Percentiles rank a stretch among this genome's conserved stretches.
Evolutionary conservation across 2,113 vertebrate genomes (phyloP).

Genomic region (Nesoenas mayeri): DNA sequence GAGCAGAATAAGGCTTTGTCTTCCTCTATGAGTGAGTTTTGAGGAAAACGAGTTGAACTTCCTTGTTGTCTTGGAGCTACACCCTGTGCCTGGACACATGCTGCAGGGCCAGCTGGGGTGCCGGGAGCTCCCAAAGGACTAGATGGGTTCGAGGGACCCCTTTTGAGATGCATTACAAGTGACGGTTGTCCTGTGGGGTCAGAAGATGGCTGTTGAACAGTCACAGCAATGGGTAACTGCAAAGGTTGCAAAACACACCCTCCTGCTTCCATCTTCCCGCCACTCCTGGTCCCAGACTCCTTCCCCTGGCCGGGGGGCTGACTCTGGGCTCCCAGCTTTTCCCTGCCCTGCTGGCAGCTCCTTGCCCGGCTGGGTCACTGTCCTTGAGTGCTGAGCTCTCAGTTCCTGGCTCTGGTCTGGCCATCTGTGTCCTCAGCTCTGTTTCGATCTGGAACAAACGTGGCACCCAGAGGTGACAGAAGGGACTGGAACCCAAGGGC

Average conservation of each 20-base stretch:
- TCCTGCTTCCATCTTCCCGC: background rate
- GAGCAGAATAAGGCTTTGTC: background rate
- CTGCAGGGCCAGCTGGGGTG: background rate
- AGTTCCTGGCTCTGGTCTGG: background rate
- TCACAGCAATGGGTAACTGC: accelerated
- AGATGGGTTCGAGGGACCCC: background rate
- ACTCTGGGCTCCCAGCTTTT: background rate
- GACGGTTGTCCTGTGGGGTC: background rate
- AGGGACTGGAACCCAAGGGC: background rate
- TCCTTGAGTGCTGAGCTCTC: background rate
- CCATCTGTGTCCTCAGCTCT: background rate
- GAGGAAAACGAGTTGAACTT: background rate
- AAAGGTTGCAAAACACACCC: background rate
- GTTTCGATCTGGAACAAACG: background rate
- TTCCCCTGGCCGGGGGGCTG: background rate
- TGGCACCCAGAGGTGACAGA: background rate
- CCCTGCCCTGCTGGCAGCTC: background rate
- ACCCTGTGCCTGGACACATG: background rate
- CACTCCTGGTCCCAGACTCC: background rate
- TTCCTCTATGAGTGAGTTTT: background rate
- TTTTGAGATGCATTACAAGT: background rate
- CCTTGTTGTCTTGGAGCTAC: background rate
- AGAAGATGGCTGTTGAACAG: background rate
- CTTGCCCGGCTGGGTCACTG: background rate
- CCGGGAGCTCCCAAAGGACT: background rate